A percentile compares a stretch with the other conserved stretches of the same genome.
Evolutionary conservation across 1,140 invertebrate species (phyloP).

Genomic region (Ceratitis capitata): DNA sequence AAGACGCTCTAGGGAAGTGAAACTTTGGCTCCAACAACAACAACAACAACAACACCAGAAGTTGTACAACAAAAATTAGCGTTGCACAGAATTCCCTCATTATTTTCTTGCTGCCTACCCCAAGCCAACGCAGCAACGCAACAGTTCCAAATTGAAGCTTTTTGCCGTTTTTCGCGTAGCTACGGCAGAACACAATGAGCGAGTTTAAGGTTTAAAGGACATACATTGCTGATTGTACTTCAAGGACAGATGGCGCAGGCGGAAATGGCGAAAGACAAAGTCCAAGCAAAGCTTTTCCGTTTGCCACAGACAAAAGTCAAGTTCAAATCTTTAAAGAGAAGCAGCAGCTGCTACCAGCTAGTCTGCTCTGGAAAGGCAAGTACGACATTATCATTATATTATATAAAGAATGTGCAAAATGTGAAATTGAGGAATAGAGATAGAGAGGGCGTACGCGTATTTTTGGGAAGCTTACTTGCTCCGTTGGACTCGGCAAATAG

Average conservation of each 20-base stretch:
- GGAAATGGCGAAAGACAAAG: slow-evolving; percentile 38
- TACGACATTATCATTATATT: neutral
- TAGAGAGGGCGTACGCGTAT: neutral
- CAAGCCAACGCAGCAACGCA: neutral
- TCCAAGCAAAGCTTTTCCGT: slow-evolving; percentile 39
- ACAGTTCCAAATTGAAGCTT: neutral
- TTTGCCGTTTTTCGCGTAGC: neutral
- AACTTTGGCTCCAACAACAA: neutral
- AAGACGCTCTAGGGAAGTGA: neutral
- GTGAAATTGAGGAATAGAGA: neutral
- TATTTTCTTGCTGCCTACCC: slow-evolving; percentile 10
- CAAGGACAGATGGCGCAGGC: neutral
- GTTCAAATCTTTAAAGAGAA: neutral
- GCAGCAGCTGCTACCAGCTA: neutral
- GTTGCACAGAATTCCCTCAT: neutral
- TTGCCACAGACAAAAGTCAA: slow-evolving; percentile 36
- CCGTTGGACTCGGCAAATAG: neutral
- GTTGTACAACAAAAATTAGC: neutral
- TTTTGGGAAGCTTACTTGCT: neutral
- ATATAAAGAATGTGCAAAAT: neutral
- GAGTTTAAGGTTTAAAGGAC: neutral
- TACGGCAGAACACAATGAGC: neutral
- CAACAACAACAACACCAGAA: neutral
- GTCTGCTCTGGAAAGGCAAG: neutral
- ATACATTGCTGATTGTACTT: neutral